Conservation (phyloP, 2,113 vertebrate species). For the Ochotona princeps region DNA sequence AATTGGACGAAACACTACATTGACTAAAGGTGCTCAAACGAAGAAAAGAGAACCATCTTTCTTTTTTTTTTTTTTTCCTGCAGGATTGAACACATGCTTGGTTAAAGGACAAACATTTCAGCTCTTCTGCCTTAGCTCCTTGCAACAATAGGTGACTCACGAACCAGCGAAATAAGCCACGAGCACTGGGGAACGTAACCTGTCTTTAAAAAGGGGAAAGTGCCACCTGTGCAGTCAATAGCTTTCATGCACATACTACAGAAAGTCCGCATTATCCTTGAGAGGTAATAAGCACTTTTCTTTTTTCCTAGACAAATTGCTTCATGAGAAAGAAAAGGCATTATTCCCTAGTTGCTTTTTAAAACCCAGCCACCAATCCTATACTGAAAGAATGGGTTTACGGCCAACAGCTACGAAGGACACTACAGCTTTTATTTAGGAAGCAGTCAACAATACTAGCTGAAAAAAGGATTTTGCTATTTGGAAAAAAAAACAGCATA, state of each 20-base stretch:
- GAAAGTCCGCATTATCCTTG: background rate
- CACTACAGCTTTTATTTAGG: constrained; percentile 27
- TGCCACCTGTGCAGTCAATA: background rate
- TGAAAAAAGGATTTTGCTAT: background rate
- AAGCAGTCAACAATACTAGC: background rate
- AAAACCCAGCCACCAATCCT: background rate
- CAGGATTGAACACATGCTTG: background rate
- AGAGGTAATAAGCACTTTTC: background rate
- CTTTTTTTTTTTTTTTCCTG: background rate
- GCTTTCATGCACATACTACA: background rate
- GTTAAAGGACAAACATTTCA: background rate
- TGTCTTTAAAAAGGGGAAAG: background rate
- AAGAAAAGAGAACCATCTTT: background rate
- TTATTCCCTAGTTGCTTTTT: background rate
- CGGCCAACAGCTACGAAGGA: constrained; percentile 23
- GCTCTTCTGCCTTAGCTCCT: background rate
- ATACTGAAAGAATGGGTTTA: constrained; percentile 21
- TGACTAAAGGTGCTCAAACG: background rate
- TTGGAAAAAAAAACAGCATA: background rate
- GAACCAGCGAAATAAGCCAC: background rate
- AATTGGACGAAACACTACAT: background rate
- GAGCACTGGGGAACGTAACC: background rate
- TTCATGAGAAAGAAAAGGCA: background rate
- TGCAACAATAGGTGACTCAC: background rate
- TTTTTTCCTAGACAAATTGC: background rate